phyloP scores from a whole-genome alignment of 2,797 vertebrate species.

The Miopithecus talapoin region DNA sequence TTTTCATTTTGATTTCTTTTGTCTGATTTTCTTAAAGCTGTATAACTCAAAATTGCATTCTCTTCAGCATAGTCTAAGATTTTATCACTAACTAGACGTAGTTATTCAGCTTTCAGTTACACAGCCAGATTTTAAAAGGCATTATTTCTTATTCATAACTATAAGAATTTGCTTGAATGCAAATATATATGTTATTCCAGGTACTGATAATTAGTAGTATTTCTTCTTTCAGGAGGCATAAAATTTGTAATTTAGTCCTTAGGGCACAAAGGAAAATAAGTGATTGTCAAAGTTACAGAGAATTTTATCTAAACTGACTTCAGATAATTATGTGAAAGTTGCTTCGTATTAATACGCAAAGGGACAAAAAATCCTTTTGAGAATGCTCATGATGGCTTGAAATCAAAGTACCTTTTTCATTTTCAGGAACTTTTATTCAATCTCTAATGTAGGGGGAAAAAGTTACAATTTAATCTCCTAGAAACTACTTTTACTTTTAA shows the following conservation, averaged over 20 bases:
- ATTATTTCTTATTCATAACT: not conserved
- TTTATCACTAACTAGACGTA: not conserved
- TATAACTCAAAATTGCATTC: not conserved
- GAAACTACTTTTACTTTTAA: not conserved
- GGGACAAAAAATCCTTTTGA: not conserved
- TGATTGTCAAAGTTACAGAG: not conserved
- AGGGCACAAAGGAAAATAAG: not conserved
- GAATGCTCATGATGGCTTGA: not conserved
- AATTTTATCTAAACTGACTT: constrained; percentile 25
- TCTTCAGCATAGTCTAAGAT: not conserved
- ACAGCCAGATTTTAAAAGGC: not conserved
- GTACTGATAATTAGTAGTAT: not conserved
- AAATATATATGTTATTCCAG: not conserved
- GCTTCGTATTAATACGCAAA: not conserved
- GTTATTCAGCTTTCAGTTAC: not conserved
- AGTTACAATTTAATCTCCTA: not conserved
- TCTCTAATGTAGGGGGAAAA: not conserved
- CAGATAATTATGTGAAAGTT: not conserved
- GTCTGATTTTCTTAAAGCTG: not conserved
- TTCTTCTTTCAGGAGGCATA: constrained; percentile 31
- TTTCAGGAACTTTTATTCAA: not conserved
- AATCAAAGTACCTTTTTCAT: not conserved
- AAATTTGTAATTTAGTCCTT: not conserved
- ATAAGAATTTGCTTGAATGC: not conserved
- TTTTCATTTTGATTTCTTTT: not conserved